Conservation (phyloP, 2,888 invertebrate species). For the Agriopis leucophaearia region DNA sequence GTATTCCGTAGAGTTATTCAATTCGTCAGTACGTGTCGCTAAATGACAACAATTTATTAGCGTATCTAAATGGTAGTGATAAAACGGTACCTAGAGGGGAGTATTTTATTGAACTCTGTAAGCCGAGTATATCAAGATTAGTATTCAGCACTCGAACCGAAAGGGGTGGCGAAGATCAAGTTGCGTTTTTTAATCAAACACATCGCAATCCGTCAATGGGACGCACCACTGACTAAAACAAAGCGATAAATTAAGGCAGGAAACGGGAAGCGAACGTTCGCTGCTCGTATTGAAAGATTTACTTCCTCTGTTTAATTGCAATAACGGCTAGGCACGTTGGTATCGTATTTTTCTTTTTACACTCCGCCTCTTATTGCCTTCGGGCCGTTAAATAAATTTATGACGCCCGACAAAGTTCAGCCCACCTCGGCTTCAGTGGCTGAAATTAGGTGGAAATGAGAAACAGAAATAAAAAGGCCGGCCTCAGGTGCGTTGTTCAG, state of each 20-base stretch:
- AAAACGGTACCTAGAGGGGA: slow-evolving; percentile 50
- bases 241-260: slow-evolving; percentile 85
- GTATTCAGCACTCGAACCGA: slow-evolving; percentile 60
- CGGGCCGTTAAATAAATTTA: slow-evolving; percentile 86
- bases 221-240: slow-evolving; percentile 83
- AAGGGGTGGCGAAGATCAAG: slow-evolving; percentile 74
- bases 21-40: slow-evolving; percentile 33
- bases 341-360: slow-evolving; percentile 87
- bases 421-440: slow-evolving; percentile 78
- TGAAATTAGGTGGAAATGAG: slow-evolving; percentile 84
- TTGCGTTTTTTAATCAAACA: slow-evolving; percentile 84
- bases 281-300: slow-evolving; percentile 86
- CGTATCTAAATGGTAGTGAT: slow-evolving; percentile 45
- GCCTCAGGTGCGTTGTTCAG: slow-evolving; percentile 81
- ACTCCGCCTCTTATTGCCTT: slow-evolving; percentile 86
- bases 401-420: slow-evolving; percentile 85
- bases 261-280: slow-evolving; percentile 81
- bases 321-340: slow-evolving; percentile 87
- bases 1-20: slow-evolving; percentile 26
- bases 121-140: slow-evolving; percentile 55
- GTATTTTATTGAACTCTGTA: slow-evolving; percentile 52
- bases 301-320: slow-evolving; percentile 87
- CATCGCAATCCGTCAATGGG: slow-evolving; percentile 84
- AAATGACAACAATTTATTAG: slow-evolving; percentile 44
- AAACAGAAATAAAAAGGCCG: slow-evolving; percentile 79